phyloP scores from a whole-genome alignment of 2,888 invertebrate species.

The Caenorhabditis drosophilae region DNA sequence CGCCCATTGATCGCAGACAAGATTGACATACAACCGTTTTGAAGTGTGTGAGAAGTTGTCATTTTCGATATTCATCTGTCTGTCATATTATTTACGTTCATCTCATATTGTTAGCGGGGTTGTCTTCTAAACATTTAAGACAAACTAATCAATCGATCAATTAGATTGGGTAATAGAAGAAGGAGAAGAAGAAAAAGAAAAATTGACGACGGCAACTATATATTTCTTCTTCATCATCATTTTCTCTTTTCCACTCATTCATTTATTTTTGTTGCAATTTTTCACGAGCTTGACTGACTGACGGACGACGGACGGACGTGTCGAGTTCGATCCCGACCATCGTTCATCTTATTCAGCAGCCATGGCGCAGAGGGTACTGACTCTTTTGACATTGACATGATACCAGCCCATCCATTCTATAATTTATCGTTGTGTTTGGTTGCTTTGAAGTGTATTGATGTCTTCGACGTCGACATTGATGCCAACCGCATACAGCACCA shows the following conservation, averaged over 20 bases:
- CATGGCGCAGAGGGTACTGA: slow-evolving; percentile 43
- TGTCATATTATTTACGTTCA: slow-evolving; percentile 38
- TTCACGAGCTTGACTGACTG: slow-evolving; percentile 9
- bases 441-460: neutral
- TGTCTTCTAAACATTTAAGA: slow-evolving; percentile 5
- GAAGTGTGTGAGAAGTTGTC: slow-evolving; percentile 44
- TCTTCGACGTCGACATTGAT: no score
- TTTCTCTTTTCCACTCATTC: no score
- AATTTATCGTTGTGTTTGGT: slow-evolving; percentile 39
- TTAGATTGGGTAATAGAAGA: slow-evolving; percentile 5
- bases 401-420: slow-evolving; percentile 34
- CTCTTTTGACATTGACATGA: slow-evolving; percentile 35
- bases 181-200: slow-evolving; percentile 14
- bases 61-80: slow-evolving; percentile 46
- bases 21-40: slow-evolving; percentile 48
- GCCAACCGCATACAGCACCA: no score
- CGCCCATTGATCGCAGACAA: slow-evolving; percentile 12
- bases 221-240: no score
- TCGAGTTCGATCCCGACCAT: slow-evolving; percentile 40
- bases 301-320: slow-evolving; percentile 14
- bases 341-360: slow-evolving; percentile 45
- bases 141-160: slow-evolving; percentile 38
- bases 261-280: neutral
- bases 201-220: neutral
- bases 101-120: no score